phyloP scores from a whole-genome alignment of 2,888 invertebrate species.

The Malacosoma neustria region DNA sequence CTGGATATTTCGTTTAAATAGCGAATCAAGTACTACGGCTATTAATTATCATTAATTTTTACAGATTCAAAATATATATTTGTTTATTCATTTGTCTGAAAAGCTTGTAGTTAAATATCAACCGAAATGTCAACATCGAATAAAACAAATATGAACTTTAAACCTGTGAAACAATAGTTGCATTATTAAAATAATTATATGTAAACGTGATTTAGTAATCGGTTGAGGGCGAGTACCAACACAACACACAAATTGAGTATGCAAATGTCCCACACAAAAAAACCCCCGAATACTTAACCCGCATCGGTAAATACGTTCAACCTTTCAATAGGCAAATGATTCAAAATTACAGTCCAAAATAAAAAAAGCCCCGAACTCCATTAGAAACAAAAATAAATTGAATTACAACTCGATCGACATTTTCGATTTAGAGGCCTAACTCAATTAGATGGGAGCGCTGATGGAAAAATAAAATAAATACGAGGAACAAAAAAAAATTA shows the following conservation, averaged over 20 bases:
- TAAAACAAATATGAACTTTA: too few species aligned
- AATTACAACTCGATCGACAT: slow-evolving; percentile 74
- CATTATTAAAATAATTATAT: neutral
- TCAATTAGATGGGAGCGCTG: slow-evolving; percentile 70
- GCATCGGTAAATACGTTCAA: slow-evolving; percentile 33
- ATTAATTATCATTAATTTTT: too few species aligned
- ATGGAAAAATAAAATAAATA: slow-evolving; percentile 75
- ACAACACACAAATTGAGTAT: slow-evolving; percentile 2
- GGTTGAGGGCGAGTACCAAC: too few species aligned
- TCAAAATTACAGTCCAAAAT: slow-evolving; percentile 61
- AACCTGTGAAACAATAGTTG: too few species aligned
- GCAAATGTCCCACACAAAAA: slow-evolving; percentile 14
- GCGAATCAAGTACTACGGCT: too few species aligned
- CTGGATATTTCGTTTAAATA: too few species aligned
- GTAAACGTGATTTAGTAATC: neutral
- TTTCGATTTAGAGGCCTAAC: slow-evolving; percentile 73
- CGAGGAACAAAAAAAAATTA: slow-evolving; percentile 66
- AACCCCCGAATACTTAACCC: slow-evolving; percentile 22
- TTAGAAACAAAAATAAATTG: slow-evolving; percentile 75
- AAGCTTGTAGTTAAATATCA: too few species aligned
- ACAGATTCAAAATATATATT: too few species aligned
- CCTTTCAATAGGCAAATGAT: slow-evolving; percentile 53
- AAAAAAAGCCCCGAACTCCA: slow-evolving; percentile 65
- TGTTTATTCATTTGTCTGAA: too few species aligned
- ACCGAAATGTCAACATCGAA: too few species aligned